A percentile compares a stretch with the other conserved stretches of the same genome.
Evolutionary conservation across 2,113 vertebrate genomes (phyloP).

Genomic region (Saimiri boliviensis): DNA sequence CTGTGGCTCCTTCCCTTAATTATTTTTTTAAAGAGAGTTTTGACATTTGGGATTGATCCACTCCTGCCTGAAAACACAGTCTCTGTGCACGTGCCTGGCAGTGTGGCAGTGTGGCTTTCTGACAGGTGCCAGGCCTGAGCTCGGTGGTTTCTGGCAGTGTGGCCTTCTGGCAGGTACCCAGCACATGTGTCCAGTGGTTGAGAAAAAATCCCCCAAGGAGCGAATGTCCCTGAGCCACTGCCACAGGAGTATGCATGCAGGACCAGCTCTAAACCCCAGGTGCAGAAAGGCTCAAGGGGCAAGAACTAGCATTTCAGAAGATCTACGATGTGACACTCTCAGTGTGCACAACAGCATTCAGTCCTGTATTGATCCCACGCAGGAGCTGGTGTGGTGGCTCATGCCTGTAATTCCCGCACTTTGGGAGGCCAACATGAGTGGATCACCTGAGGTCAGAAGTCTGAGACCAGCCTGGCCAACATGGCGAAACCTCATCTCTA

Average conservation of each 20-base stretch:
- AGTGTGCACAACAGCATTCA: background rate
- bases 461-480: no score
- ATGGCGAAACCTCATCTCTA: no score
- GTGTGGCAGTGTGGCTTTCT: background rate
- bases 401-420: no score
- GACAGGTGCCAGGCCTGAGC: background rate
- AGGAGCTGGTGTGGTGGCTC: background rate
- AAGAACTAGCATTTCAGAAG: background rate
- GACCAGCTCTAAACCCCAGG: background rate
- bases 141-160: background rate
- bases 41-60: background rate
- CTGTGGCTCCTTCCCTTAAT: background rate
- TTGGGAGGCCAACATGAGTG: no score
- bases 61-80: background rate
- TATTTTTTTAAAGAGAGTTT: background rate
- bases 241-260: background rate
- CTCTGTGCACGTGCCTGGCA: no score
- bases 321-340: rapidly evolving
- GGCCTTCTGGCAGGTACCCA: background rate
- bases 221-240: background rate
- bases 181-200: background rate
- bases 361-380: background rate
- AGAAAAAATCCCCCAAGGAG: background rate
- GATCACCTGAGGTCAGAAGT: no score
- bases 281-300: background rate